Percentiles rank a stretch among this genome's conserved stretches.
Evolutionary conservation across 1,140 invertebrate species (phyloP).

Genomic region (Pachypsylla venusta): DNA sequence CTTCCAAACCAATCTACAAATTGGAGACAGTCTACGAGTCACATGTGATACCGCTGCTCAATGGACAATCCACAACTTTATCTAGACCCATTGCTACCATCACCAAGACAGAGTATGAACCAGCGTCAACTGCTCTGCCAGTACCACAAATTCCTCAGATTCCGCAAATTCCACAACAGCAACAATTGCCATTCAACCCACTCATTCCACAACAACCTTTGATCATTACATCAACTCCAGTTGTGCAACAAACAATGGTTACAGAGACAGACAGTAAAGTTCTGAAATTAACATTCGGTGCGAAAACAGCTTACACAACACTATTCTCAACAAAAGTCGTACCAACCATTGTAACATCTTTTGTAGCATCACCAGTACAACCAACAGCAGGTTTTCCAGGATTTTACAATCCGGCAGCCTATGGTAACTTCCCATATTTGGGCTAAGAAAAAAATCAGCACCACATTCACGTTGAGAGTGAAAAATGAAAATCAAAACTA

Average conservation of each 20-base stretch:
- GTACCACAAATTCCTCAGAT: slow-evolving; percentile 29
- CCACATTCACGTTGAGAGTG: no score
- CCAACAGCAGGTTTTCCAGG: slow-evolving; percentile 52
- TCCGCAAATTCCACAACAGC: slow-evolving; percentile 34
- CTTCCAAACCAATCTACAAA: slow-evolving; percentile 55
- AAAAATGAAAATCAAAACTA: slow-evolving; percentile 6
- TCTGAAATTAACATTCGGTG: slow-evolving; percentile 71
- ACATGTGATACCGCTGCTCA: slow-evolving; percentile 59
- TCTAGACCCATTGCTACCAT: slow-evolving; percentile 56
- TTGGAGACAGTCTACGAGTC: slow-evolving; percentile 65
- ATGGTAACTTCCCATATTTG: slow-evolving; percentile 53
- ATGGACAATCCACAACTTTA: slow-evolving; percentile 57
- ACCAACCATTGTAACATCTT: slow-evolving; percentile 64
- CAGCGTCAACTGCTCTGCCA: slow-evolving; percentile 51
- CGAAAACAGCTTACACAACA: slow-evolving; percentile 73
- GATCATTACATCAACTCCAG: slow-evolving; percentile 56
- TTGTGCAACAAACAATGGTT: slow-evolving; percentile 60
- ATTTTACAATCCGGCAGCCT: slow-evolving; percentile 37
- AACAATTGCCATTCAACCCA: slow-evolving; percentile 33
- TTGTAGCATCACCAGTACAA: slow-evolving; percentile 57
- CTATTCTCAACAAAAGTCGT: slow-evolving; percentile 69
- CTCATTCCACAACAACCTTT: slow-evolving; percentile 33
- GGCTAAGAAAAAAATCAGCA: slow-evolving; percentile 36
- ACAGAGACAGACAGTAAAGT: slow-evolving; percentile 67
- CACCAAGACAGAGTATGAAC: slow-evolving; percentile 57